phyloP scores from a whole-genome alignment of 2,888 invertebrate species.

The Yponomeuta plumbellus region DNA sequence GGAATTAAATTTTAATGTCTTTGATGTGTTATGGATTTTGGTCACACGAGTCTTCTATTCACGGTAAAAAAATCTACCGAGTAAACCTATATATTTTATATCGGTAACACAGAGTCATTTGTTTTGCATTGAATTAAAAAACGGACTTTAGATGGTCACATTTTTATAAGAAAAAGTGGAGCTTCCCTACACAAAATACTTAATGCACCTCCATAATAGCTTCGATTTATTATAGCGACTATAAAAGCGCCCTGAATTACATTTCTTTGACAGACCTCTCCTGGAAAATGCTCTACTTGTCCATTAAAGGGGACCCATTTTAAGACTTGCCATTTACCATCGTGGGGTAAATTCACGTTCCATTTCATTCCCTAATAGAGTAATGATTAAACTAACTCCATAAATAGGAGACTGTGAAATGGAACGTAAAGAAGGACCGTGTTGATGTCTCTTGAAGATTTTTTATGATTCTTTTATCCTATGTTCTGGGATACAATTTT shows the following conservation, averaged over 20 bases:
- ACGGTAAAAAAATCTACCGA: too few relatives aligned
- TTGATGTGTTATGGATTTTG: too few relatives aligned
- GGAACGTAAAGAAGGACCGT: background rate
- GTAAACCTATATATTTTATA: too few relatives aligned
- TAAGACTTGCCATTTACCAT: conserved; percentile 2
- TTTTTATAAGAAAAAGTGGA: too few relatives aligned
- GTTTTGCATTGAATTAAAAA: too few relatives aligned
- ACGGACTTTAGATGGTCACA: too few relatives aligned
- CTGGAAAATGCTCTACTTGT: background rate
- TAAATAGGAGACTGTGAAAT: background rate
- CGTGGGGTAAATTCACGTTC: background rate
- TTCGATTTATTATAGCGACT: background rate
- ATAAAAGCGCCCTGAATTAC: background rate
- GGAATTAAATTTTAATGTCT: too few relatives aligned
- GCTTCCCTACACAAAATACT: too few relatives aligned
- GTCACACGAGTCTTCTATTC: too few relatives aligned
- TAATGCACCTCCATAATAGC: too few relatives aligned
- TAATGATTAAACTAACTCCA: conserved; percentile 13
- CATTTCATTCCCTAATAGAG: conserved; percentile 13
- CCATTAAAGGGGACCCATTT: background rate
- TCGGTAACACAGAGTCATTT: too few relatives aligned
- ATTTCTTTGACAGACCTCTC: background rate
- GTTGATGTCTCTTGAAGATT: background rate
- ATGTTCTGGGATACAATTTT: too few relatives aligned
- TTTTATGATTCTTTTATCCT: background rate